Evolutionary conservation across 2,888 invertebrate genomes (phyloP).

Genomic region (Pseudanteris insignis): DNA sequence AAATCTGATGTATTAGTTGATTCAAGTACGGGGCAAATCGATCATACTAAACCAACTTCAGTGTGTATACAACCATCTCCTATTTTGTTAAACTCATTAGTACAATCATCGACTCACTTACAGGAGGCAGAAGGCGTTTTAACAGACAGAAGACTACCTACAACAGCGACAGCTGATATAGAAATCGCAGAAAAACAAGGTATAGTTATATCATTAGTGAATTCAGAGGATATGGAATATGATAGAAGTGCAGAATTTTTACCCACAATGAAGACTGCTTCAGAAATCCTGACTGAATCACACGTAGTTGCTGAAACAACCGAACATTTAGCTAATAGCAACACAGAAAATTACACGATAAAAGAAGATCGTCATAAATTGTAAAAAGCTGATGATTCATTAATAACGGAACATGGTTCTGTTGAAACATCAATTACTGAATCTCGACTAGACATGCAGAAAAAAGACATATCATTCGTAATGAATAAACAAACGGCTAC

Average conservation of each 20-base stretch:
- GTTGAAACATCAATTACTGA: conserved; percentile 58
- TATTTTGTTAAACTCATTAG: conserved; percentile 69
- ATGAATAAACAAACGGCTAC: conserved; percentile 65
- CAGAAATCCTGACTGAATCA: conserved; percentile 49
- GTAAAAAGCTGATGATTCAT: conserved; percentile 53
- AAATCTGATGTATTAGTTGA: conserved; percentile 68
- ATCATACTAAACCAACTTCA: conserved; percentile 49
- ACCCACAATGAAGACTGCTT: conserved; percentile 59
- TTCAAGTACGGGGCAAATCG: conserved; percentile 63
- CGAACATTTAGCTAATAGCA: conserved; percentile 62
- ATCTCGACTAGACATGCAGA: conserved; percentile 57
- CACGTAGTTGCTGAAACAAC: conserved; percentile 58
- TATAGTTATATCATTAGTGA: conserved; percentile 56
- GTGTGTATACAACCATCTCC: conserved; percentile 69
- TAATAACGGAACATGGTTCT: conserved; percentile 54
- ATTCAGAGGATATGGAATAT: conserved; percentile 68
- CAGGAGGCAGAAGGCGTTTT: conserved; percentile 71
- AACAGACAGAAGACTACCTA: conserved; percentile 62
- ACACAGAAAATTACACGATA: conserved; percentile 57
- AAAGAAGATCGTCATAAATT: conserved; percentile 41
- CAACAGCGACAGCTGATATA: conserved; percentile 52
- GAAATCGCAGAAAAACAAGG: conserved; percentile 58
- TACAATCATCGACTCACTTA: conserved; percentile 68
- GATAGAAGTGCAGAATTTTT: conserved; percentile 63
- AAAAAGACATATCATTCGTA: conserved; percentile 44